Base-by-base conservation (phyloP, 2,888 invertebrate species). In the Halictus quadricinctus region DNA sequence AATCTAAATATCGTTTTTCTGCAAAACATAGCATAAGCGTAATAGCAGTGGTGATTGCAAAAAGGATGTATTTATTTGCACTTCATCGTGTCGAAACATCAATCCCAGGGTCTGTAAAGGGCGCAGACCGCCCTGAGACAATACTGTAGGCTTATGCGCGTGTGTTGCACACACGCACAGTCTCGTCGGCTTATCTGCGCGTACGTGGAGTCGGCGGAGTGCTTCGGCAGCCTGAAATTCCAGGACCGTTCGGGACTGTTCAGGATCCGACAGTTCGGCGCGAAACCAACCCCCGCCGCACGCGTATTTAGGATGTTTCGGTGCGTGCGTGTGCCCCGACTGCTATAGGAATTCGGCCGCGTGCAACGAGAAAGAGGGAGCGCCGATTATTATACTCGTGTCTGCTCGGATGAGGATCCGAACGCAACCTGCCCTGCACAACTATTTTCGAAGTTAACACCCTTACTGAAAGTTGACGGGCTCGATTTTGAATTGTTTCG, bases 231-330 rank as follows among this genome's bases (percentile, higher is more conserved):
- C 87, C 84, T 81, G 89, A 88, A 89, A 90, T 89, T 90, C 87
- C 90, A 81, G 79, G 79, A 74, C 86, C 84, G 84, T 54, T 54
- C 21, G 54, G 54, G n/a, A 75, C 86, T 84, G 88, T 87, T 87
- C 86, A 84, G 88, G 80, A 87, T 87, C 85, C 89, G 80, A 86
- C 88, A 86, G 83, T 88, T 86, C 79, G 85, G 86, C 82, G 88
- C 84, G 90, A 89, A 78, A 87, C 85, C 83, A 87, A 88, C 83
- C 80, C 86, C 48, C 74, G 80, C 36, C 58, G 36, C 78, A 76
- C 80, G 76, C 78, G 84, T 80, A 48, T 75, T 69, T 76, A 75
- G 60, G 72, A 80, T 87, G 77, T 79, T 72, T 87, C 41, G 8
- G 72, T 81, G 77, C 86, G 81, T 78, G 81, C 79, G 75, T 83